Evolutionary conservation across 2,797 vertebrate genomes (phyloP).

Genomic region (Sphaeramia orbicularis): DNA sequence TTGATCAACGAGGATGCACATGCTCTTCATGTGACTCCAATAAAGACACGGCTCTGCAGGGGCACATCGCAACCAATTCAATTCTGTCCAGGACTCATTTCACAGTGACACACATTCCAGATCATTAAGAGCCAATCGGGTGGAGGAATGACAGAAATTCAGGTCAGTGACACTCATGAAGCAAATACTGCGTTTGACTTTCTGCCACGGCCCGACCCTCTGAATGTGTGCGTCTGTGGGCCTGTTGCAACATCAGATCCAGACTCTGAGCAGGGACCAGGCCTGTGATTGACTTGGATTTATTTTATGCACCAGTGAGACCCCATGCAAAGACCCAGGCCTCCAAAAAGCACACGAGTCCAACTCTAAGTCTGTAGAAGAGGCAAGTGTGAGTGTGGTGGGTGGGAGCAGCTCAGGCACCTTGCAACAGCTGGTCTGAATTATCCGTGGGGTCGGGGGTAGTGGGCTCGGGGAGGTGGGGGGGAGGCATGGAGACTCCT

Average conservation of each 20-base stretch:
- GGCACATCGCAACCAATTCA: constrained; percentile 49
- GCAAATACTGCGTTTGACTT: constrained; percentile 49
- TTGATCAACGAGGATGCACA: constrained; percentile 78
- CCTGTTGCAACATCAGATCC: constrained; percentile 63
- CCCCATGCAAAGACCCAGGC: constrained; percentile 73
- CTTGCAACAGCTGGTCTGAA: constrained; percentile 89
- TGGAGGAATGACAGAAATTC: constrained; percentile 58
- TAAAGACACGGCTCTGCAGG: constrained; percentile 62
- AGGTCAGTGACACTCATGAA: constrained; percentile 51
- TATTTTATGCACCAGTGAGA: constrained; percentile 70
- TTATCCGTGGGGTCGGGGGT: constrained; percentile 81
- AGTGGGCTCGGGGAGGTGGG: constrained; percentile 60
- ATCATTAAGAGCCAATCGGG: constrained; percentile 56
- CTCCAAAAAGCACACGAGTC: constrained; percentile 57
- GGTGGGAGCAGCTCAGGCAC: constrained; percentile 82
- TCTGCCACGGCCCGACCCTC: constrained; percentile 21
- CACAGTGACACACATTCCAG: constrained; percentile 74
- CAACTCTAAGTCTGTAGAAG: constrained; percentile 55
- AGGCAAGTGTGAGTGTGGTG: constrained; percentile 78
- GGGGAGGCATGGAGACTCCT: constrained; percentile 82
- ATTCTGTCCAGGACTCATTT: constrained; percentile 50
- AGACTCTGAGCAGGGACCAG: constrained; percentile 61
- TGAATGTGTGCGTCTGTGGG: constrained; percentile 51
- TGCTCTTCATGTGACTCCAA: constrained; percentile 87
- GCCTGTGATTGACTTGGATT: constrained; percentile 73